A percentile compares a stretch with the other conserved stretches of the same genome.
Evolutionary conservation across 2,797 vertebrate genomes (phyloP).

Genomic region (Toxotes lorentzi): DNA sequence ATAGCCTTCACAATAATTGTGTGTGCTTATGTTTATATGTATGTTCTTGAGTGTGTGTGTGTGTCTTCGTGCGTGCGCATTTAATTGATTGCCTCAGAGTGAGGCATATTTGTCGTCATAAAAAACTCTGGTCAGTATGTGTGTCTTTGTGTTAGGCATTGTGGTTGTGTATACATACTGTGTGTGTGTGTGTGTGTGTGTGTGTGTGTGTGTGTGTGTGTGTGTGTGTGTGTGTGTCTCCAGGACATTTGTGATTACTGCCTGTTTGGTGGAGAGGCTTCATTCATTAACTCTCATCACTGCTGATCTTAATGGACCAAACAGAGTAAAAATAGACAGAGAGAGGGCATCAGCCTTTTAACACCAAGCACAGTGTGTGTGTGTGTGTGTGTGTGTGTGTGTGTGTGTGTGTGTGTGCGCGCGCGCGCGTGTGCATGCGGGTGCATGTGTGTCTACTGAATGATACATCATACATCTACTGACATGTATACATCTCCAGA

Average conservation of each 20-base stretch:
- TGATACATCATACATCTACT: too few species aligned
- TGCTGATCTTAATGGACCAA: slow-evolving; percentile 83
- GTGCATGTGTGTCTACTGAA: too few species aligned
- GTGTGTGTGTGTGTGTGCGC: slow-evolving; percentile 19
- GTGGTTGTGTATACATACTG: background rate
- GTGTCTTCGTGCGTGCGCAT: background rate
- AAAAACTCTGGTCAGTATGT: background rate
- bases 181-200: slow-evolving; percentile 25
- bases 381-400: slow-evolving; percentile 16
- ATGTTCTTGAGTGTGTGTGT: background rate
- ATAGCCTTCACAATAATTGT: slow-evolving; percentile 3
- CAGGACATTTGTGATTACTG: slow-evolving; percentile 75
- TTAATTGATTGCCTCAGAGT: background rate
- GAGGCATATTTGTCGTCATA: background rate
- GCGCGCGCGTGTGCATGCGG: slow-evolving; percentile 2
- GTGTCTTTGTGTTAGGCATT: slow-evolving; percentile 4
- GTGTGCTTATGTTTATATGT: background rate
- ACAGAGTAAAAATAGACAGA: slow-evolving; percentile 79
- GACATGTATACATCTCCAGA: slow-evolving; percentile 2
- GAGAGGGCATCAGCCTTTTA: slow-evolving; percentile 68
- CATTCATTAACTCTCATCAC: slow-evolving; percentile 85
- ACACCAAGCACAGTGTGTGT: slow-evolving; percentile 34
- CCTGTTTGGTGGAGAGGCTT: slow-evolving; percentile 76
- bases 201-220: slow-evolving; percentile 22
- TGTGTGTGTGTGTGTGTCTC: slow-evolving; percentile 36